Base-by-base conservation (phyloP, 2,113 vertebrate genomes). In the Poeciliopsis occidentalis region DNA sequence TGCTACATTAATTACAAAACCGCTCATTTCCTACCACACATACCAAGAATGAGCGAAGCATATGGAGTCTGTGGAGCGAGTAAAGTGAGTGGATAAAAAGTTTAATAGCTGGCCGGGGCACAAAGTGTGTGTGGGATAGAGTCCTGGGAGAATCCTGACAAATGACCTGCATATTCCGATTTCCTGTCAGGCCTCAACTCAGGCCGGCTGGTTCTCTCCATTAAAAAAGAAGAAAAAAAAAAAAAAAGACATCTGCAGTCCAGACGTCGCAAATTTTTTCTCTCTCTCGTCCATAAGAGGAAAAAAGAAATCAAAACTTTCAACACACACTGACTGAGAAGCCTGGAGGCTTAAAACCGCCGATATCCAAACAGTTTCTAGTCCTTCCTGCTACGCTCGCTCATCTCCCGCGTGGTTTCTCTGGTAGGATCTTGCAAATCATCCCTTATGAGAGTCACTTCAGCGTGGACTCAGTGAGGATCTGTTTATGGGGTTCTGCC, bases 101-200 rank as follows among this genome's bases (percentile, higher is more conserved):
- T 83, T 81, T 78, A 71, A 60, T 75, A 67, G 69, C 67, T 80
- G 76, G 64, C 61, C 30, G 47, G 60, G 39, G 67, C 34, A 34
- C 24, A 37, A 51, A 65, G 54, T 61, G 24, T 64, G 29, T 75
- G 67, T 71, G 76, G 31, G 71, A 83, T 26, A 19, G n/a, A 71
- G 68, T 41, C 79, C 80, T 80, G 71, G 82, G 87, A 87, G 84
- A 85, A 82, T 81, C 27, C 0, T 78, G 84, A 87, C 79, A 78
- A n/a, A 73, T 81, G 89, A 92, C 81, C 81, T 78, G 51, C 22
- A 8, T 7, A 76, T 62, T 77, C 69, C 26, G 30, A 67, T 31
- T 74, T 66, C 12, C 64, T 11, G 68, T 71, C 29, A 67, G 1
- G 57, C 13, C 64, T 31, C 72, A 54, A 47, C 34, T 54, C 15